These are phyloP conservation scores for Silurus lanzhouensis DNA, from an alignment of 2,797 vertebrate species.

Conservation along the genomic window DNA sequence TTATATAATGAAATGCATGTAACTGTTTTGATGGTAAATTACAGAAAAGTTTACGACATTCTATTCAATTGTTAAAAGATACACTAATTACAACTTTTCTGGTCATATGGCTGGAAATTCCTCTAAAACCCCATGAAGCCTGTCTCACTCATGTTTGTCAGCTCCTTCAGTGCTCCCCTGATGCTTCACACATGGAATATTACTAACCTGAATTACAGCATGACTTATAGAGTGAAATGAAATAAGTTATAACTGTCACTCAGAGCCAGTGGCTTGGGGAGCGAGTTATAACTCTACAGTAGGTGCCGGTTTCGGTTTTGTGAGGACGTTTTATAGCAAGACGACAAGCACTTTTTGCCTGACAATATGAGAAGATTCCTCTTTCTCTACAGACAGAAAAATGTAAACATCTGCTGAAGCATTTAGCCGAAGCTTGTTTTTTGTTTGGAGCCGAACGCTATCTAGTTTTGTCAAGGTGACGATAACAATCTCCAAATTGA, in stretches of 20 bases:
- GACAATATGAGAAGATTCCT: background rate
- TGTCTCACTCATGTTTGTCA: background rate
- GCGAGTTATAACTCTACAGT: background rate
- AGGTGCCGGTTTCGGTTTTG: background rate
- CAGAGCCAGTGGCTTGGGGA: background rate
- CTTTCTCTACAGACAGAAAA: conserved; percentile 5
- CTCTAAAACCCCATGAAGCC: background rate
- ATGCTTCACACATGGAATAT: background rate
- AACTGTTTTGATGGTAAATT: background rate
- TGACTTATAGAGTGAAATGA: background rate
- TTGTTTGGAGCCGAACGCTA: background rate
- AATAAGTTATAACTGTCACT: background rate
- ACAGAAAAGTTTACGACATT: background rate
- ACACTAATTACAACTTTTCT: background rate
- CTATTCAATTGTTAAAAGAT: background rate
- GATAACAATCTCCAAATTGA: conserved; percentile 9
- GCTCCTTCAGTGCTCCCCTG: background rate
- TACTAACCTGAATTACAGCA: background rate
- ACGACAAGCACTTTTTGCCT: background rate
- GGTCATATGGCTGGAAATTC: background rate
- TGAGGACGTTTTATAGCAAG: background rate
- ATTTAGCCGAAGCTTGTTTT: background rate
- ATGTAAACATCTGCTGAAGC: conserved; percentile 31
- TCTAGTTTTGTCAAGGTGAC: background rate
- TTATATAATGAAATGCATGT: too few relatives aligned